Evolutionary conservation across 2,888 invertebrate genomes (phyloP), one percentile per base, ranked within the genome.

Genomic region (Chalcis sispes): DNA sequence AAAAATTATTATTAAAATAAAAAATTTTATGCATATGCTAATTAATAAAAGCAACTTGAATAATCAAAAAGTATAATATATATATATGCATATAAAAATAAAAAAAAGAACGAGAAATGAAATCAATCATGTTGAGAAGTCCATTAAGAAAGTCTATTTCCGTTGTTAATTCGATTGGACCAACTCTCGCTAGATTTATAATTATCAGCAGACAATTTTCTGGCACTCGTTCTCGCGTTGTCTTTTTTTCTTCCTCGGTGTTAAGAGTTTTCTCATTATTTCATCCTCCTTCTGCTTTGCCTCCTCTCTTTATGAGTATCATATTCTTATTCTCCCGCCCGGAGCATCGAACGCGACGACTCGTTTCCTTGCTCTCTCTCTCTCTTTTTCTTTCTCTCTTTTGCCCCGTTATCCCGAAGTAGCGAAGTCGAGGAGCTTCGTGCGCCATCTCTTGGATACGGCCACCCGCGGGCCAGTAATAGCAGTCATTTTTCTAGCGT

Each of bases 401-500:
- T 52, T n/a, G n/a, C n/a, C n/a, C n/a, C n/a, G n/a, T n/a, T n/a
- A n/a, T n/a, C n/a, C 10, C 36, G 4, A 36, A 36, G 5, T 36
- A 7, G 36, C 4, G 36, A 36, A 10, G 36, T 36, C 59, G 25
- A 15, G 23, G n/a, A 25, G 29, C n/a, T 13, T 27, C 29, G 56
- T 13, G 36, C 42, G 18, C 58, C 23, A 52, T 62, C 50, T 42
- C 46, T 48, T n/a, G n/a, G n/a, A n/a, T n/a, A n/a, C n/a, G 40
- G 42, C 13, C 4, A 36, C 36, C 5, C 5, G 36, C 4, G 36
- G 32, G 23, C 5, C 4, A 69, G 79, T 81, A 85, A 83, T 84
- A 80, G 81, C 82, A 79, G 83, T 83, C 80, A 83, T 85, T 83
- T 83, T 84, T 84, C 82, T 79, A 76, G 77, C 82, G 82, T 83